phyloP scores from a whole-genome alignment of 64 coral and sea anemone genomes.

The Anthopleura sola region DNA sequence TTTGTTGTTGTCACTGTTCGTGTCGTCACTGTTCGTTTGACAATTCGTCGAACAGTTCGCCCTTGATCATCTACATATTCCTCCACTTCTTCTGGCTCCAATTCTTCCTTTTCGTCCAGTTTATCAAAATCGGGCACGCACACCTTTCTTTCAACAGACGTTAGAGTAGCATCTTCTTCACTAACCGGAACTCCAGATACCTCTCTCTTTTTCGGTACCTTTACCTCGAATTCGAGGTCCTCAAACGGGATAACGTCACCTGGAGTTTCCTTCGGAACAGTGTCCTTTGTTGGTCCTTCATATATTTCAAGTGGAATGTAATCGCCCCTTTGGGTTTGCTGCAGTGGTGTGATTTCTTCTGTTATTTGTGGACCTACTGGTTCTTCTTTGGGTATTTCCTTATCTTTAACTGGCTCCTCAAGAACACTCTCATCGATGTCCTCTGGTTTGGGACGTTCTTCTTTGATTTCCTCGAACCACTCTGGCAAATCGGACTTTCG shows the following conservation, averaged over 20 bases:
- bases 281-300: background rate
- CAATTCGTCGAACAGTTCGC: constrained; percentile 12
- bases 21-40: constrained; percentile 1
- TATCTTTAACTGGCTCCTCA: background rate
- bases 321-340: background rate
- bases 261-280: background rate
- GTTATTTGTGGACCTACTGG: background rate
- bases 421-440: background rate
- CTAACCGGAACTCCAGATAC: background rate
- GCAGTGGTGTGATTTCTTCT: background rate
- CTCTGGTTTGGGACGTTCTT: constrained; percentile 14
- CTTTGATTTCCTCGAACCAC: background rate
- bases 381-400: background rate
- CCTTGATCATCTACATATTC: constrained; percentile 15
- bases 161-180: background rate
- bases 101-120: background rate
- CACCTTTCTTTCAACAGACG: background rate
- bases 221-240: background rate
- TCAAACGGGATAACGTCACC: background rate
- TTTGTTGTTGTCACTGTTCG: constrained; percentile 12
- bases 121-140: background rate
- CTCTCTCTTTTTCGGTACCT: background rate
- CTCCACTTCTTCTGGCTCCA: background rate
- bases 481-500: constrained; percentile 1
- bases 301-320: constrained; percentile 16